Evolutionary conservation across 2,113 vertebrate species (phyloP), one percentile per base, ranked within the genome.

Genomic region (Phyllostomus discolor): DNA sequence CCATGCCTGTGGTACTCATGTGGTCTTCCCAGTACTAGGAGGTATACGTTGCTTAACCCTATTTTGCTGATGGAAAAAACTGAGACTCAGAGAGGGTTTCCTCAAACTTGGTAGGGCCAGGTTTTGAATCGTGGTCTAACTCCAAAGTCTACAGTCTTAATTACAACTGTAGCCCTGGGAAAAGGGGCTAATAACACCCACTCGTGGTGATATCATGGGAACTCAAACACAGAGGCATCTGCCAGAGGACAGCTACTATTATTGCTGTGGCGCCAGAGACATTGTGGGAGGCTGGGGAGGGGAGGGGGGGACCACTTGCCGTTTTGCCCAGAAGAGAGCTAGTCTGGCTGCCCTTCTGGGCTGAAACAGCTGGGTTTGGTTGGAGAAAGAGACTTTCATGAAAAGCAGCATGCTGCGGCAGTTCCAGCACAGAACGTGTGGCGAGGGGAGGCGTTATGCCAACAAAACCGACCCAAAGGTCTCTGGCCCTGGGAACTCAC

Each of bases 241-340:
- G 41, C 78, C 6, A 48, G 85, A 59, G 38, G 79, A 54, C 62
- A 11, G 64, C 43, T 87, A 24, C 48, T 94, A 38, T 66, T 84
- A 43, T 35, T 78, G 70, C 2, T 76, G 69, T 83, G 38, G 31
- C 48, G 16, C 26, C 72, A 46, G 50, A 78, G 70, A 76, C 46
- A 48, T 1, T 20, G 41, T 2, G 43, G 43, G 43, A 9, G 8
- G 43, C 43, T 43, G 31, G 76, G 86, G 33, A 83, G 22, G 28
- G 33, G 70, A 33, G 87, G 22, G 28, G 33, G 70, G 35, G 54
- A 64, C 41, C 89, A 91, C 35, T 89, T 95, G n/a, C n/a, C 88
- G 75, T 64, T 81, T 93, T 90, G 67, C 84, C 88, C 86, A 87
- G 80, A 82, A 96, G 67, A 97, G 62, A 98, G 94, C 31, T 24